Evolutionary conservation across 2,888 invertebrate species (phyloP), one percentile per base, ranked within the genome.

Genomic region (Stenotaenia linearis): DNA sequence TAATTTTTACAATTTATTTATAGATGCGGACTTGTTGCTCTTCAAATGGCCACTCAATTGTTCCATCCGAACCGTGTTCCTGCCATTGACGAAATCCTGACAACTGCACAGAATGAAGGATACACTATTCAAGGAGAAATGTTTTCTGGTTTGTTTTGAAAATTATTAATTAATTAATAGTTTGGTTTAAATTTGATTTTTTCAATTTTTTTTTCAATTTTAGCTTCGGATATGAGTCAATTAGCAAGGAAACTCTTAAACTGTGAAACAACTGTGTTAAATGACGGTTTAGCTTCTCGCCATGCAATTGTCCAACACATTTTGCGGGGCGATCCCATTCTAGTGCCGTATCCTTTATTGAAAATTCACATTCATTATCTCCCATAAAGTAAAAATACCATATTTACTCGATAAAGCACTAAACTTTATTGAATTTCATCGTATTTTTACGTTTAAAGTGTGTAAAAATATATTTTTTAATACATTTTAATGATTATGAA

Each of bases 101-200:
- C 87, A 2, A 88, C 90, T 82, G 92, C 94, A 0, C 89, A 89
- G 85, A 84, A 87, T 25, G 87, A 89, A 82, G 90, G 91, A 1
- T 93, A 90, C 84, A 93, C 93, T 2, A 90, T 91, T 82, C 92
- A 94, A 83, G 97, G 97, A 9, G 97, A 97, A 89, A 93, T 97
- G 89, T 88, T 86, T 82, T 85, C 85, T 79, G 85, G 86, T 85
- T 45, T 28, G 30, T 74, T 5, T 10, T 12, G 6, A 15, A 12
- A 28, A 12, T 12, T 74, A 15, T 18, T 12, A 74, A 3, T 4
- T 4, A 74, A 30, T 7, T 5, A 74, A 30, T 18, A 21, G 18
- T 15, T 28, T 21, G 74, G 18, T 7, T 18, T 18, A 25, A 74
- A 21, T 18, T 28, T 15, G n/a, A n/a, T n/a, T n/a, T n/a, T n/a